phyloP scores from a whole-genome alignment of 2,888 invertebrate genomes.

The Eristalinus sepulchralis region DNA sequence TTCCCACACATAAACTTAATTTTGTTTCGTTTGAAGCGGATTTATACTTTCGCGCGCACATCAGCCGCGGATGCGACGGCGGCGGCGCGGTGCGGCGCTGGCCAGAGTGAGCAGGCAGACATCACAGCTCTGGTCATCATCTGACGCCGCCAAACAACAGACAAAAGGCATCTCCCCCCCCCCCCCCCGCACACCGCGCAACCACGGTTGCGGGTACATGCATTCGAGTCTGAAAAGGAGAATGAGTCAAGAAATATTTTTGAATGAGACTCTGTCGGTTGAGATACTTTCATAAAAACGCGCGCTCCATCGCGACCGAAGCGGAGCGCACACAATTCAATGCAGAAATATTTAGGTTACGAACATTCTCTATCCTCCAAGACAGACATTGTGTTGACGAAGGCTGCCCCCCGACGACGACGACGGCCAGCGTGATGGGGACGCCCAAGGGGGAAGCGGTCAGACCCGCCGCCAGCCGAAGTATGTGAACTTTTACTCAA shows the following conservation, averaged over 20 bases:
- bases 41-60: conserved; percentile 60
- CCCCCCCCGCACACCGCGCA: background rate
- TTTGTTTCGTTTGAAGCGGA: conserved; percentile 49
- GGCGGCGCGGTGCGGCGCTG: background rate
- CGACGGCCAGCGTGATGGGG: background rate
- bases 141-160: conserved; percentile 38
- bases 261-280: conserved; percentile 50
- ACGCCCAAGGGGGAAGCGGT: background rate
- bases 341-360: conserved; percentile 67
- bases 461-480: background rate
- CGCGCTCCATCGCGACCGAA: conserved; percentile 26
- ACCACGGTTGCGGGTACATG: background rate
- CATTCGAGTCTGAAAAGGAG: conserved; percentile 11
- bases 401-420: background rate
- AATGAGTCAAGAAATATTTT: conserved; percentile 63
- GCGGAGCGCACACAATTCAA: conserved; percentile 26
- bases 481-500: conserved; percentile 62
- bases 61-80: conserved; percentile 4
- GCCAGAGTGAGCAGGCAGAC: background rate
- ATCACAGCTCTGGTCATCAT: conserved; percentile 39
- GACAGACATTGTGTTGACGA: background rate
- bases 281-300: conserved; percentile 59
- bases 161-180: background rate
- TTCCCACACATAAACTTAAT: conserved; percentile 69
- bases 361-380: conserved; percentile 43